Evolutionary conservation across 2,888 invertebrate genomes (phyloP).

Genomic region (Diarsia mendica): DNA sequence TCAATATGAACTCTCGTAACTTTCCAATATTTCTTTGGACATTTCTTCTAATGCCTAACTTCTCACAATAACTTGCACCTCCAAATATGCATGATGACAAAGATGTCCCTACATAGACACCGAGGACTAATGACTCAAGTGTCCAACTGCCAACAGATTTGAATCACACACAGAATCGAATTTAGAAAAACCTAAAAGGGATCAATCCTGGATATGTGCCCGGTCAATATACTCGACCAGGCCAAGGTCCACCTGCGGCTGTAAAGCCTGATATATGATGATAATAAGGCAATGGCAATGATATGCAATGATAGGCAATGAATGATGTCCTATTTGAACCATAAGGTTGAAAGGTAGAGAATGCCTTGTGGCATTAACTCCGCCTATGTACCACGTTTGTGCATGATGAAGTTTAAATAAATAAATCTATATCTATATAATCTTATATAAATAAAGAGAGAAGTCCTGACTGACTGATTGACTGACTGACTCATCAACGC

Average conservation of each 20-base stretch:
- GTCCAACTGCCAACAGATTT: slow-evolving; percentile 31
- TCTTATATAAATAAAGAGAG: too few species aligned
- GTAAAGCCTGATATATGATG: neutral
- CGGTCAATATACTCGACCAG: neutral
- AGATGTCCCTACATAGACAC: neutral
- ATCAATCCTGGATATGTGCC: neutral
- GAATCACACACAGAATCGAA: neutral
- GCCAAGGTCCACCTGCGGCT: neutral
- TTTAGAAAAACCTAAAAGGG: neutral
- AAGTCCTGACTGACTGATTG: too few species aligned
- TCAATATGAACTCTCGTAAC: too few species aligned
- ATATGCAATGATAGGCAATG: too few species aligned
- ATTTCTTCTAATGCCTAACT: neutral
- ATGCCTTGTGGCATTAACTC: too few species aligned
- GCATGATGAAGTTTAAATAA: too few species aligned
- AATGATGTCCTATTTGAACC: too few species aligned
- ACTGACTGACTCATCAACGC: too few species aligned
- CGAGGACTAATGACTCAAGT: slow-evolving; percentile 9
- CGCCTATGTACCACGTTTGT: too few species aligned
- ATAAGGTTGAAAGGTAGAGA: too few species aligned
- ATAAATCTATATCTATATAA: too few species aligned
- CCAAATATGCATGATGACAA: neutral
- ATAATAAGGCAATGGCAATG: neutral
- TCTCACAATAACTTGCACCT: neutral
- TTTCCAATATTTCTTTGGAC: neutral